Percentiles rank a stretch among this genome's conserved stretches.
Evolutionary conservation across 2,797 vertebrate genomes (phyloP).

Genomic region (Microcaecilia unicolor): DNA sequence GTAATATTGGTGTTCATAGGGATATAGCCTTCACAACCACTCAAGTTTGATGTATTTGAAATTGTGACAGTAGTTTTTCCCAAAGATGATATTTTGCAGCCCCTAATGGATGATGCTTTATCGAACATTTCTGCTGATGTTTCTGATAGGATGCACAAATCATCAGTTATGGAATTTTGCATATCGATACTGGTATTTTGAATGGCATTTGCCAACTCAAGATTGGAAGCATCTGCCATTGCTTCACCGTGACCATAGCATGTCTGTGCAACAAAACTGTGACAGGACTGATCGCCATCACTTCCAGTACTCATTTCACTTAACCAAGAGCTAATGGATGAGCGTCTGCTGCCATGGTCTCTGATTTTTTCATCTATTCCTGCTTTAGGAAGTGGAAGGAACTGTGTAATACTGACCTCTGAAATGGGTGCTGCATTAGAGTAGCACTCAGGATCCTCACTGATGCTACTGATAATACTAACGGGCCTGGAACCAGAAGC

Average conservation of each 20-base stretch:
- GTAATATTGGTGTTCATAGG: conserved; percentile 75
- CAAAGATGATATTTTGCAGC: conserved; percentile 62
- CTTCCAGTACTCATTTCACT: conserved; percentile 64
- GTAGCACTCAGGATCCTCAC: conserved; percentile 72
- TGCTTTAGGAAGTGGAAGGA: conserved; percentile 50
- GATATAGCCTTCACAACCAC: conserved; percentile 57
- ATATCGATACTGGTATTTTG: conserved; percentile 38
- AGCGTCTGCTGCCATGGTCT: conserved; percentile 61
- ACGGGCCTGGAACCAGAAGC: conserved; percentile 73
- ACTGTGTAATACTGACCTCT: conserved; percentile 53
- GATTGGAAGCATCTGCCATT: conserved; percentile 65
- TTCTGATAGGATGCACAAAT: conserved; percentile 46
- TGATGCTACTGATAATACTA: conserved; percentile 87
- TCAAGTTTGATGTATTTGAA: conserved; percentile 55
- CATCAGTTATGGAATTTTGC: conserved; percentile 44
- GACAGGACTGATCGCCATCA: conserved; percentile 54
- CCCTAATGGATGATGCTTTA: conserved; percentile 43
- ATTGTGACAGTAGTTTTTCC: conserved; percentile 73
- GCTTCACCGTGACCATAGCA: conserved; percentile 71
- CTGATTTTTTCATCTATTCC: conserved; percentile 56
- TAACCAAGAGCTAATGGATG: conserved; percentile 80
- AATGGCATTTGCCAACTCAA: conserved; percentile 26
- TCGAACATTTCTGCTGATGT: conserved; percentile 34
- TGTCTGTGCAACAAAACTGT: conserved; percentile 65
- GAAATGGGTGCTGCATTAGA: conserved; percentile 46